Percentiles rank a stretch among this genome's conserved stretches.
Evolutionary conservation across 2,113 vertebrate genomes (phyloP).

Genomic region (Cranoglanis bouderius): DNA sequence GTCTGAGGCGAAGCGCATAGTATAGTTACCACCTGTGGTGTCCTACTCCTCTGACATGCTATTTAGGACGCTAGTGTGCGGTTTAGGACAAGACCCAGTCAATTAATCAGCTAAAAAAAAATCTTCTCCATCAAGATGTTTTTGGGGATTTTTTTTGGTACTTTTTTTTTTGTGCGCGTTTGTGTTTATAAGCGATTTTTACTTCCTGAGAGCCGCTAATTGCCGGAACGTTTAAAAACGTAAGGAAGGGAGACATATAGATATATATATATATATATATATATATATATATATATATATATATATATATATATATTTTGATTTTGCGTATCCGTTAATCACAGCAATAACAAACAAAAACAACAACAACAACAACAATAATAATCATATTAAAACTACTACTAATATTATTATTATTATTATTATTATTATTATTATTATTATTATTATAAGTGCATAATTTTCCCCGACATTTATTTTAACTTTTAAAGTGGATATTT

Average conservation of each 20-base stretch:
- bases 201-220: background rate
- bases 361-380: background rate
- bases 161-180: background rate
- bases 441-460: background rate
- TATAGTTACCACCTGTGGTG: background rate
- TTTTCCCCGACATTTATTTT: background rate
- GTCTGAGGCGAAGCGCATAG: background rate
- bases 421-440: constrained; percentile 11
- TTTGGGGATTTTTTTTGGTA: no score
- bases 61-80: background rate
- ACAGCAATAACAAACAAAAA: background rate
- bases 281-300: no score
- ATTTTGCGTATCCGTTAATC: background rate
- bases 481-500: background rate
- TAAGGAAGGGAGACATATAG: no score
- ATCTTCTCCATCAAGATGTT: background rate
- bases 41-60: background rate
- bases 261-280: no score
- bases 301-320: no score
- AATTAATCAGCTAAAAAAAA: constrained; percentile 16
- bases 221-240: no score
- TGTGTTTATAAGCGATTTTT: background rate
- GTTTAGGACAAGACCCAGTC: background rate
- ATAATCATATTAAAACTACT: constrained; percentile 1
- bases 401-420: background rate